Percentiles rank a stretch among this genome's conserved stretches.
phyloP scores from a whole-genome alignment of 1,140 invertebrate species.

The Cyclargus thomasi region DNA sequence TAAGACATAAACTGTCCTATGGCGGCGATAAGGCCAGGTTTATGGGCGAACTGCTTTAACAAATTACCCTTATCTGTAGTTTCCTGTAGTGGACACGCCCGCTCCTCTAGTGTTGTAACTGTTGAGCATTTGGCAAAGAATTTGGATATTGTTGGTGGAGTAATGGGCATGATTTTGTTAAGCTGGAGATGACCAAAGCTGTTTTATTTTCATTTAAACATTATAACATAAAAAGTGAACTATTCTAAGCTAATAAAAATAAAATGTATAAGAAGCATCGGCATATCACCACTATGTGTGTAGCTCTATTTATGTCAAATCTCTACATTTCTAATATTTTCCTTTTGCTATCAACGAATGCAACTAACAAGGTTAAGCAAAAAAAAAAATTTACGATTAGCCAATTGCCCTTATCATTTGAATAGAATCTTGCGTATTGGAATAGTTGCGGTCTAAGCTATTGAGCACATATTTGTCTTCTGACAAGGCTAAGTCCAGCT shows the following conservation, averaged over 20 bases:
- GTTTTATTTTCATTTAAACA: no score
- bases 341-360: no score
- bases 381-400: background rate
- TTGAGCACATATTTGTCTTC: background rate
- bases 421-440: background rate
- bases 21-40: conserved; percentile 54
- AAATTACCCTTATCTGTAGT: conserved; percentile 53
- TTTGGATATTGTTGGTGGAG: background rate
- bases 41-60: conserved; percentile 51
- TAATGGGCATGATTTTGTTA: background rate
- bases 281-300: no score
- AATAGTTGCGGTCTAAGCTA: background rate
- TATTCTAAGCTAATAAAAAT: no score
- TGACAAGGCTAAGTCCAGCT: conserved; percentile 9
- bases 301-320: no score
- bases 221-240: no score
- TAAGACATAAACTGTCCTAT: conserved; percentile 62
- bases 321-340: no score
- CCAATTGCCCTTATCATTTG: background rate
- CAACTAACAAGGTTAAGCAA: background rate
- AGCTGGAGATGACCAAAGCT: background rate
- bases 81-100: conserved; percentile 48
- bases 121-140: background rate
- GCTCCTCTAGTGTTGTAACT: conserved; percentile 18
- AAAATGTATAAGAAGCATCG: no score